Percentiles rank a stretch among this genome's conserved stretches.
Conservation (phyloP, 2,888 invertebrate genomes). For the Eupithecia insigniata region DNA sequence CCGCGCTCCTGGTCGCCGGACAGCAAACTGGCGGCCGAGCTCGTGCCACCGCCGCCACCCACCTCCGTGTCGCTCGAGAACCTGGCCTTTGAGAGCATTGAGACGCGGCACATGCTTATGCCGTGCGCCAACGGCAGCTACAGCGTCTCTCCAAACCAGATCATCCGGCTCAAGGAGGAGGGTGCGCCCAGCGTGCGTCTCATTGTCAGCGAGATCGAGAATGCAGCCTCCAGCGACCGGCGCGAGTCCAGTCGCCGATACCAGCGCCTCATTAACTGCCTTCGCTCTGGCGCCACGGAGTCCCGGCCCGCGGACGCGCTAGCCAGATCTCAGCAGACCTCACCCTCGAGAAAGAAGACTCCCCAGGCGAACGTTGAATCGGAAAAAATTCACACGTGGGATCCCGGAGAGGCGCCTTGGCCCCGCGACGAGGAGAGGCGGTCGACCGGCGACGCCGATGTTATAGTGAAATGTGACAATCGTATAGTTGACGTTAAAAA, state of each 20-base stretch:
- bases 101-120: slow-evolving; percentile 91
- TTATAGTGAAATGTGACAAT: slow-evolving; percentile 82
- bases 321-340: slow-evolving; percentile 53
- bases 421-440: slow-evolving; percentile 58
- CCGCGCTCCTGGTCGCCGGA: slow-evolving; percentile 91
- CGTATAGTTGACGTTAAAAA: slow-evolving; percentile 77
- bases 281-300: slow-evolving; percentile 38
- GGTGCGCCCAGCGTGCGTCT: slow-evolving; percentile 87
- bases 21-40: slow-evolving; percentile 84
- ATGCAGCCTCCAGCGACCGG: slow-evolving; percentile 68
- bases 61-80: slow-evolving; percentile 88
- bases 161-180: slow-evolving; percentile 90
- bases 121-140: slow-evolving; percentile 94
- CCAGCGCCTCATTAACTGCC: slow-evolving; percentile 38
- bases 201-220: slow-evolving; percentile 89
- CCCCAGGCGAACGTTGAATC: slow-evolving; percentile 61
- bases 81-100: slow-evolving; percentile 76
- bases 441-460: slow-evolving; percentile 67
- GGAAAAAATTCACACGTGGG: slow-evolving; percentile 87
- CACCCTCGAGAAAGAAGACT: slow-evolving; percentile 64
- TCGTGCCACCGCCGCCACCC: slow-evolving; percentile 85
- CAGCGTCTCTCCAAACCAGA: slow-evolving; percentile 95
- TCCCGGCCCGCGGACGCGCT: slow-evolving; percentile 23
- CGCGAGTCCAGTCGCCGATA: slow-evolving; percentile 60
- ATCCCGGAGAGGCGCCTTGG: slow-evolving; percentile 84